Base-by-base conservation (phyloP, 1,140 invertebrate genomes). In the Pseudomyrmex gracilis region DNA sequence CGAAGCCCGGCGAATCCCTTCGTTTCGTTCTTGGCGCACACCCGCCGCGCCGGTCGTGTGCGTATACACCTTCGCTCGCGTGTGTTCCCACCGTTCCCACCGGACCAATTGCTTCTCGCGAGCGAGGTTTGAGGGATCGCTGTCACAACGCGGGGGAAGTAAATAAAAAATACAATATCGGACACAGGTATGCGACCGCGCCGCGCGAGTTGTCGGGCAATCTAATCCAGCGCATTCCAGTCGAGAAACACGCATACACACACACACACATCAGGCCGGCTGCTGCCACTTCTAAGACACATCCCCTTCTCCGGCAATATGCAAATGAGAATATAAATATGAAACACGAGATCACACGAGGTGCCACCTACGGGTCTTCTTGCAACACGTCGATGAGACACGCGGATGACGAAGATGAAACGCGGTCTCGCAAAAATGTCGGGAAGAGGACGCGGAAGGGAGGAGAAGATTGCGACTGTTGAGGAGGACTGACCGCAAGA, bases 321-420 rank as follows among this genome's bases (percentile, higher is more conserved):
- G 89, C 83, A 89, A 89, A 91, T 90, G 85, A 89, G 84, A 90
- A 68, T 87, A 90, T 87, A 90, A 91, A 90, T 90, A 87, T 82
- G 87, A 90, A 89, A 87, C 84, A 84, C 61, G 85, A 91, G 87
- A 89, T 86, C 87, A 88, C 78, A 89, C 78, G 68, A n/a, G n/a
- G 55, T 74, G 78, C 84, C 90, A 90, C 88, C 85, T 89, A 91
- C 87, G 66, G 80, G 70, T 43, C 60, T 43, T 58, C 84, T 67
- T 77, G 55, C 73, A 63, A 74, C 73, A 47, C 82, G 73, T 66
- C 83, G 85, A 73, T 85, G 82, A 34, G 34, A 34, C 82, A 60
- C 68, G 63, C 63, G 82, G 77, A 87, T 84, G 82, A 74, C 45
- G 17, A 34, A 34, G 12, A 24, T 20, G 45, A 22, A 43, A n/a